Conservation (phyloP, 2,888 invertebrate genomes). For the Lasioglossum leucozonium region DNA sequence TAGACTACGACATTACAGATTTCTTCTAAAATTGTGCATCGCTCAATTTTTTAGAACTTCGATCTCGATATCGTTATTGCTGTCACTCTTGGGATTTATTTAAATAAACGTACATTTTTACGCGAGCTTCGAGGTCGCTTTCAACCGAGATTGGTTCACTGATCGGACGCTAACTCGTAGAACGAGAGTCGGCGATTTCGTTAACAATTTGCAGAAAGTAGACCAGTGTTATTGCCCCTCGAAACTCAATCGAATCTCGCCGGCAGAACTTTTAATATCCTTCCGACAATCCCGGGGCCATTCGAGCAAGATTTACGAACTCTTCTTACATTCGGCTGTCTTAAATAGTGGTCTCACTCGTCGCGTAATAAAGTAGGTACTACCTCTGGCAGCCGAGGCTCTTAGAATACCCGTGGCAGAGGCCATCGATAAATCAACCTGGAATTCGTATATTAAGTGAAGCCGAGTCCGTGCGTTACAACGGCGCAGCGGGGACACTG, state of each 20-base stretch:
- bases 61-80: neutral
- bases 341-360: constrained; percentile 61
- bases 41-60: neutral
- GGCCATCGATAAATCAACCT: constrained; percentile 73
- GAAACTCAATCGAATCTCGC: constrained; percentile 28
- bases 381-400: constrained; percentile 52
- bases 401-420: constrained; percentile 69
- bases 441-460: constrained; percentile 75
- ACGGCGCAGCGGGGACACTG: constrained; percentile 53
- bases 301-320: constrained; percentile 58
- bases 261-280: constrained; percentile 53
- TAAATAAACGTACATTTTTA: neutral
- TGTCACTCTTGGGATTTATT: neutral
- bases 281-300: constrained; percentile 15
- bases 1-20: neutral
- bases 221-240: neutral
- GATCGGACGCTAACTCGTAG: neutral
- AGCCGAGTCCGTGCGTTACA: constrained; percentile 65
- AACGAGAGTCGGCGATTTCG: neutral
- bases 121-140: neutral
- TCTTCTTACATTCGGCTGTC: constrained; percentile 61
- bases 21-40: neutral
- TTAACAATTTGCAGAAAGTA: neutral
- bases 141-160: neutral
- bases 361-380: constrained; percentile 64